A percentile compares a stretch with the other conserved stretches of the same genome.
These are phyloP conservation scores for Ganaspis brasiliensis DNA, from an alignment of 2,888 invertebrate species.

Conservation along the genomic window DNA sequence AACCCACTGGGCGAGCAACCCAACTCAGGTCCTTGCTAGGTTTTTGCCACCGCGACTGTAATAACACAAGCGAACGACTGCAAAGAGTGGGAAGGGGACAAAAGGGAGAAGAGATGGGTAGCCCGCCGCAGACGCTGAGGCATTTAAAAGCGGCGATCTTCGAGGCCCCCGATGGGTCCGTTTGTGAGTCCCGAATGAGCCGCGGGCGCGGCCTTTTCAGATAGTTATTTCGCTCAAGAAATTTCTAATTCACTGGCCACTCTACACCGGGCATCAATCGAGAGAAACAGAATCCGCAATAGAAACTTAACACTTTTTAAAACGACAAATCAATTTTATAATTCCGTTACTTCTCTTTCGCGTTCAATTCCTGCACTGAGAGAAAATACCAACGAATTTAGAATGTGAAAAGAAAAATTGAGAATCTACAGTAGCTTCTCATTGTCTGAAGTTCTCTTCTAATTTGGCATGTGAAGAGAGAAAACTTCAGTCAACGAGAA, in stretches of 20 bases:
- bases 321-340: no score
- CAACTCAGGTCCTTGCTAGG: slow-evolving; percentile 49
- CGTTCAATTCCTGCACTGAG: no score
- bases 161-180: slow-evolving; percentile 15
- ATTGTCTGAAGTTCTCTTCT: no score
- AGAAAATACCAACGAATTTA: no score
- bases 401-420: no score
- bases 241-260: slow-evolving; percentile 30
- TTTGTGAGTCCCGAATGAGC: slow-evolving; percentile 33
- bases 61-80: slow-evolving; percentile 63
- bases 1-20: slow-evolving; percentile 30
- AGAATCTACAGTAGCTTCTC: no score
- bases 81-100: slow-evolving; percentile 43
- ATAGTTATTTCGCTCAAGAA: slow-evolving; percentile 32
- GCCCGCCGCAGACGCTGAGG: slow-evolving; percentile 58
- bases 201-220: slow-evolving; percentile 5
- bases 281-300: background rate
- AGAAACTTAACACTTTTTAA: background rate
- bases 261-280: slow-evolving; percentile 35
- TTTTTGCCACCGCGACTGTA: slow-evolving; percentile 68
- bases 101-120: slow-evolving; percentile 42
- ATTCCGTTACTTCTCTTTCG: no score
- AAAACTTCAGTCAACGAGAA: no score
- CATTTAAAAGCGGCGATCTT: slow-evolving; percentile 62
- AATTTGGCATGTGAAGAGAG: no score